Percentiles rank a stretch among this genome's conserved stretches.
Evolutionary conservation across 2,113 vertebrate species (phyloP).

Genomic region (Eptesicus fuscus): DNA sequence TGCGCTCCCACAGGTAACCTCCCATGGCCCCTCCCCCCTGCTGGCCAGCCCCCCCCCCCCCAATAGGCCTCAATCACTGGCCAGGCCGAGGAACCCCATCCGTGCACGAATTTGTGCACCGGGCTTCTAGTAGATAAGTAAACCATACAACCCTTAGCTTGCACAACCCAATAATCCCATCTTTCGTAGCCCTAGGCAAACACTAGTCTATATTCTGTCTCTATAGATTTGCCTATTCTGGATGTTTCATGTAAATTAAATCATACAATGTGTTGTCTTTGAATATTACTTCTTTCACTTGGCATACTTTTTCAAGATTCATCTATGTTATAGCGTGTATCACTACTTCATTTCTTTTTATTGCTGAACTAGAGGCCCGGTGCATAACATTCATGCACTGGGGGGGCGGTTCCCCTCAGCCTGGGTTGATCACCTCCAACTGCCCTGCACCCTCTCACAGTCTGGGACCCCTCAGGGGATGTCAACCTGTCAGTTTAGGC

Average conservation of each 20-base stretch:
- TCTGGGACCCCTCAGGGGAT: too few species aligned
- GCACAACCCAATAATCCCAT: not conserved
- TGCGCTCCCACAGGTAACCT: too few species aligned
- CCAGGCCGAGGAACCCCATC: too few species aligned
- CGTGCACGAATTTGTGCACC: too few species aligned
- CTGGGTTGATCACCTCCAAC: too few species aligned
- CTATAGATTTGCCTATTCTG: not conserved
- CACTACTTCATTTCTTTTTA: not conserved
- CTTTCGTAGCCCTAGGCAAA: not conserved
- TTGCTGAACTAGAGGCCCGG: not conserved
- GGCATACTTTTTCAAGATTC: not conserved
- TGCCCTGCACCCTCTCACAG: too few species aligned
- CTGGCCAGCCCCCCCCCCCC: too few species aligned
- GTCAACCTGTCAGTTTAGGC: too few species aligned
- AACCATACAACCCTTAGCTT: not conserved
- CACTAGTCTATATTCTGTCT: not conserved
- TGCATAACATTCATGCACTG: too few species aligned
- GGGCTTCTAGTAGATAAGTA: not conserved
- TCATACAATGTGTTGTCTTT: not conserved
- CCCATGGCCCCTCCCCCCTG: too few species aligned
- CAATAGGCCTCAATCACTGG: too few species aligned
- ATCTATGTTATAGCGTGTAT: not conserved
- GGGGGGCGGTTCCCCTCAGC: too few species aligned
- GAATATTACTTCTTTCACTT: not conserved
- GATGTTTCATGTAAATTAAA: not conserved